Evolutionary conservation across 2,888 invertebrate genomes (phyloP), one percentile per base, ranked within the genome.

Genomic region (Fabriciana adippe): DNA sequence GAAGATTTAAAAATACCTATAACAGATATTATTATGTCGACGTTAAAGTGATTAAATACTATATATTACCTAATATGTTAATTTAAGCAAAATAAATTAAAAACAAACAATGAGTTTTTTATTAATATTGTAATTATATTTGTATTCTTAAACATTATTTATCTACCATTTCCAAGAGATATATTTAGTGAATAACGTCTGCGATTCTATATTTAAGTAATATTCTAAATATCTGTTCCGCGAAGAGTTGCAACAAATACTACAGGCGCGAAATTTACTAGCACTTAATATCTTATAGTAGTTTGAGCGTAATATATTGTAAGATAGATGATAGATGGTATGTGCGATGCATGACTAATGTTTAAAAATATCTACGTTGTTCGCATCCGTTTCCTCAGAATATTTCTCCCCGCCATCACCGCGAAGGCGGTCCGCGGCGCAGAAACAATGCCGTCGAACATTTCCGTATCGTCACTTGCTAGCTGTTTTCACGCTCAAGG

Each of bases 391-490:
- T 74, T 73, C 71, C 70, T 78, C 71, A 61, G 31, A 16, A 26
- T 59, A 48, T 26, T 53, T 31, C 57, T 56, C 66, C 59, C 54
- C 68, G 55, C 69, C 56, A 56, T 70, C 69, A 69, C 69, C 63
- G 72, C 51, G 66, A 68, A 54, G 66, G 71, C 69, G 72, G 68
- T 75, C 45, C 47, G 57, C 57, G 75, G 79, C 80, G 80, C 79
- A 85, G 82, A 86, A 88, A 90, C 90, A 90, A 90, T 89, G 89
- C 82, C 78, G 89, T 81, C 78, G 74, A 72, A 75, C 79, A 79
- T 86, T 90, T 90, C 90, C 91, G 87, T 84, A 79, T 87, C 86
- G 86, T 85, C 85, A 81, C 81, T 81, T 82, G 84, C 87, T 89
- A 61, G 35, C 51, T 41, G 35, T 66, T 86, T 88, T 85, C 89